A percentile compares a stretch with the other conserved stretches of the same genome.
Evolutionary conservation across 2,113 vertebrate species (phyloP).

Genomic region (Pluvialis apricaria): DNA sequence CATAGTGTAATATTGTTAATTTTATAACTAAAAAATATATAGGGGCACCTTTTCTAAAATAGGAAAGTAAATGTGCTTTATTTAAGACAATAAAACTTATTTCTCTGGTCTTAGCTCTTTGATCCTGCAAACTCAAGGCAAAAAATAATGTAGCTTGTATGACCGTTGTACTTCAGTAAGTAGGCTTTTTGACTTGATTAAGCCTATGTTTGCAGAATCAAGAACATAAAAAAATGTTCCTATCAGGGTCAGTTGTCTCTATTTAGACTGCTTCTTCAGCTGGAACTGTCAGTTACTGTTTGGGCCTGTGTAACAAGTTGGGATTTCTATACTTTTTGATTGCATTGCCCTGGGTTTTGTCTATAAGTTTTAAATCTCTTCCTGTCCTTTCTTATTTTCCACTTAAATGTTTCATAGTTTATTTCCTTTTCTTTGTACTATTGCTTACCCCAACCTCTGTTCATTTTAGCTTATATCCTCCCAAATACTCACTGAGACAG

Average conservation of each 20-base stretch:
- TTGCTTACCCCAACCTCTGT: not conserved
- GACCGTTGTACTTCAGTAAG: not conserved
- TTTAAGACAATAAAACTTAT: not conserved
- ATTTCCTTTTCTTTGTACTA: not conserved
- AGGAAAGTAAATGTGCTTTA: not conserved
- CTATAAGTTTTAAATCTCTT: not conserved
- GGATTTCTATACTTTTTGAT: not conserved
- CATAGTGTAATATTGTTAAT: not conserved
- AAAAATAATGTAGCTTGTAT: not conserved
- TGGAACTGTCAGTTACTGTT: not conserved
- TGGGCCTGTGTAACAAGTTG: not conserved
- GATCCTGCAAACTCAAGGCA: not conserved
- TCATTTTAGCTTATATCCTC: not conserved
- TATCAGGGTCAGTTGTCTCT: not conserved
- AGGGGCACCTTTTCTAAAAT: not conserved
- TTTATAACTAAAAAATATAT: not conserved
- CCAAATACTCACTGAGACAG: not conserved
- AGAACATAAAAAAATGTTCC: not conserved
- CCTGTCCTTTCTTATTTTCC: not conserved
- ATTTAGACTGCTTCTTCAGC: not conserved
- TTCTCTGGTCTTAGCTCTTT: not conserved
- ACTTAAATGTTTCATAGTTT: not conserved
- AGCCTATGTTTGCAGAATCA: not conserved
- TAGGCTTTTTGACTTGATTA: not conserved
- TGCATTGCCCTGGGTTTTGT: not conserved